Evolutionary conservation across 92 coral and sea anemone species (phyloP).

Genomic region (Heteractis magnifica): DNA sequence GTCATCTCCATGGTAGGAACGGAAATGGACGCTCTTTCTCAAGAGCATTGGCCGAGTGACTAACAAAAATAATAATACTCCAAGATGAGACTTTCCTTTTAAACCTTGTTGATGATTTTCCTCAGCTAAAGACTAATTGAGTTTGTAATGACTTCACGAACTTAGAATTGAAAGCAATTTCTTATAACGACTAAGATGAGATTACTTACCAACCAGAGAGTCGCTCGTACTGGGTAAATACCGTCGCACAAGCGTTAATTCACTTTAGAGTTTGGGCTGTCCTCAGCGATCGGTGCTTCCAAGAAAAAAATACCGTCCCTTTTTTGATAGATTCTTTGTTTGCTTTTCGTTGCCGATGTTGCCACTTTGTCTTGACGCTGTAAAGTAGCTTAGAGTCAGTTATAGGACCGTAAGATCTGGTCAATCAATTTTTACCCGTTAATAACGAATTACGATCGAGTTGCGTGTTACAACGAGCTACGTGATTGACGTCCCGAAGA

Average conservation of each 20-base stretch:
- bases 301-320: not conserved
- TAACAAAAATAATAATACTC: not conserved
- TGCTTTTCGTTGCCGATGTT: not conserved
- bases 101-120: not conserved
- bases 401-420: slow-evolving; percentile 3
- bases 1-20: slow-evolving; percentile 20
- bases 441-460: slow-evolving; percentile 15
- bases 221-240: slow-evolving; percentile 7
- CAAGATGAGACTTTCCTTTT: not conserved
- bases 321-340: not conserved
- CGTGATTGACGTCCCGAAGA: slow-evolving; percentile 51
- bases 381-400: slow-evolving; percentile 23
- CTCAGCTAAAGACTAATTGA: not conserved
- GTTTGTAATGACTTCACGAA: not conserved
- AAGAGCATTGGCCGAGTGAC: not conserved
- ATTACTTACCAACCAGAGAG: slow-evolving; percentile 17
- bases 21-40: slow-evolving; percentile 13
- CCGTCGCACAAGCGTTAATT: slow-evolving; percentile 13
- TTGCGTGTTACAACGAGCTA: slow-evolving; percentile 33
- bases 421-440: slow-evolving; percentile 12
- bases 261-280: slow-evolving; percentile 4
- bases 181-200: not conserved
- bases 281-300: slow-evolving; percentile 14
- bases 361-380: slow-evolving; percentile 22
- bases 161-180: not conserved